Percentiles rank a stretch among this genome's conserved stretches.
Evolutionary conservation across 2,113 vertebrate genomes (phyloP).

Genomic region (Caracal caracal): DNA sequence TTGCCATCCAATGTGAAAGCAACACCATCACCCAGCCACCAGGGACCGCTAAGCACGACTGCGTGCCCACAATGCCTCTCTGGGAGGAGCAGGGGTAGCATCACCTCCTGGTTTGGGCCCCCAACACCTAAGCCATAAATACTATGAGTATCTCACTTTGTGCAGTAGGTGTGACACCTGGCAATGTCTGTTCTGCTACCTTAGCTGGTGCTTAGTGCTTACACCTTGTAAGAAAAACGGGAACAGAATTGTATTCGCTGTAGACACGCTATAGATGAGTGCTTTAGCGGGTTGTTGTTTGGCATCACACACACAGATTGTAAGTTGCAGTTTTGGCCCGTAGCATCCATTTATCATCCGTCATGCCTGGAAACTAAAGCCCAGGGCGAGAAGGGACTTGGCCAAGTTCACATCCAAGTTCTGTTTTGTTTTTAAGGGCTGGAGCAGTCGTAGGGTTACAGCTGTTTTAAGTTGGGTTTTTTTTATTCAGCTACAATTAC

Average conservation of each 20-base stretch:
- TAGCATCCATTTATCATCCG: not conserved
- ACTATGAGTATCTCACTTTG: not conserved
- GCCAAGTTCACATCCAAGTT: not conserved
- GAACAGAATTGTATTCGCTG: not conserved
- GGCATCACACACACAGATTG: not conserved
- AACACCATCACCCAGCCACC: not conserved
- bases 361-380: not conserved
- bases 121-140: not conserved
- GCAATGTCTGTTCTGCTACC: not conserved
- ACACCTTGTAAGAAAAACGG: not conserved
- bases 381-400: not conserved
- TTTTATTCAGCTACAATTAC: not conserved
- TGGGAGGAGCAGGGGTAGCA: not conserved
- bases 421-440: not conserved
- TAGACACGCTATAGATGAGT: not conserved
- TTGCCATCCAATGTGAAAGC: not conserved
- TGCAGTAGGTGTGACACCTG: not conserved
- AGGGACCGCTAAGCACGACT: not conserved
- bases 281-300: not conserved
- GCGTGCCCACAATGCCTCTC: not conserved
- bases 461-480: not conserved
- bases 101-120: not conserved
- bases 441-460: not conserved
- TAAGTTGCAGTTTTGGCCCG: not conserved
- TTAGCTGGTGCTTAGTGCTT: not conserved